Base-by-base conservation (phyloP, 2,797 vertebrate species). In the Petrocephalus sullivani region DNA sequence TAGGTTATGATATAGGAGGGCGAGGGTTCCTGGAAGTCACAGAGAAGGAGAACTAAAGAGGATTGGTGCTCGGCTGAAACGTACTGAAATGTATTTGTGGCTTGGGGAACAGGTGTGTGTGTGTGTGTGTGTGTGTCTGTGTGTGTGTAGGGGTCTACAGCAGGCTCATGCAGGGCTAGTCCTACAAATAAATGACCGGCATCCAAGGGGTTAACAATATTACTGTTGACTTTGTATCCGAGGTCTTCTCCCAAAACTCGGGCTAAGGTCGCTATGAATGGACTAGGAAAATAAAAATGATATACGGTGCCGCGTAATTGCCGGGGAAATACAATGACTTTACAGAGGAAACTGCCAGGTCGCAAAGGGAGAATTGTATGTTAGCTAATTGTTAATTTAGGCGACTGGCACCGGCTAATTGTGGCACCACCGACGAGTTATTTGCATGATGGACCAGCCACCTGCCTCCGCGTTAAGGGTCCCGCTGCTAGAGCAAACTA, bases 361-460 rank as follows among this genome's bases (percentile, higher is more conserved):
- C 95, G 96, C 94, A 96, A 96, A 96, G 95, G 94, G 95, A 96
- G 97, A 99, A 98, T 99, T 99, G 98, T 98, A 98, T 97, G 98
- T 99, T 99, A 98, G 97, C 97, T 99, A 99, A 99, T 99, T 99
- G 98, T 99, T 99, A 98, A 99, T 99, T 99, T 98, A 97, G 98
- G 96, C 97, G 96, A 93, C 97, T 97, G 96, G 96, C 96, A 95
- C 96, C 92, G 95, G 96, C 96, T 99, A 99, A 99, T 99, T 99
- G 98, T 96, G 96, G 94, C 95, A 93, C 96, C 97, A 96, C 97
- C 97, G 97, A 97, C 97, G 96, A 97, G 95, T 97, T 97, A 99
- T 99, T 99, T 99, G 97, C 97, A 98, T 97, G 97, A 97, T 98
- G 98, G 98, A 97, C 98, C 96, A 96, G 97, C 98, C 98, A 99